phyloP scores from a whole-genome alignment of 2,888 invertebrate species.

The Tromatobia lineatoria region DNA sequence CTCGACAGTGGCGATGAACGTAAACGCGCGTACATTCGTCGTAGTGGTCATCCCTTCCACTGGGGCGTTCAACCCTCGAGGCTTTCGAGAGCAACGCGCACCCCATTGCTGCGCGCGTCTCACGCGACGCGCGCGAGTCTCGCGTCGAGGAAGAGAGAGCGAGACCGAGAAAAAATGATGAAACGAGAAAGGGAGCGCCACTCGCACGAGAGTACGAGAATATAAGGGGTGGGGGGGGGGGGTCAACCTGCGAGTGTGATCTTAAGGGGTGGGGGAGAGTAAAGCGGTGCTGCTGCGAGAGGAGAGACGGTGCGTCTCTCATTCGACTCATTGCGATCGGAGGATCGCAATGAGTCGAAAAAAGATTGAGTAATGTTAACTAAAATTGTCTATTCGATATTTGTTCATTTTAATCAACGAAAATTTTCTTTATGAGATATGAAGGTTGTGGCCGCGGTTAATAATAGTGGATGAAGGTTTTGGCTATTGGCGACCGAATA shows the following conservation, averaged over 20 bases:
- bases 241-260: slow-evolving; percentile 68
- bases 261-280: slow-evolving; percentile 54
- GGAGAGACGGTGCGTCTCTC: slow-evolving; percentile 29
- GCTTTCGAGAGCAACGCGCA: slow-evolving; percentile 69
- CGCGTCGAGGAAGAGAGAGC: slow-evolving; percentile 53
- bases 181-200: slow-evolving; percentile 18
- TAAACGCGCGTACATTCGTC: slow-evolving; percentile 71
- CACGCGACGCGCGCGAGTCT: slow-evolving; percentile 82
- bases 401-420: no score
- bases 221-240: slow-evolving; percentile 43
- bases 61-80: slow-evolving; percentile 67
- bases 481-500: no score
- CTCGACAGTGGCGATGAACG: slow-evolving; percentile 57
- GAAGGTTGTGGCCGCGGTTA: no score
- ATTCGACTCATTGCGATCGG: slow-evolving; percentile 23
- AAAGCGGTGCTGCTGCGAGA: not conserved
- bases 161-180: slow-evolving; percentile 39
- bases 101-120: slow-evolving; percentile 86
- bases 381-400: no score
- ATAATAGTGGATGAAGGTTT: no score
- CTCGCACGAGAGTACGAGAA: slow-evolving; percentile 35
- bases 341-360: slow-evolving; percentile 27
- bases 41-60: slow-evolving; percentile 72
- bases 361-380: no score
- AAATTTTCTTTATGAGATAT: no score